Base-by-base conservation (phyloP, 2,113 vertebrate genomes). In the Panthera uncia region DNA sequence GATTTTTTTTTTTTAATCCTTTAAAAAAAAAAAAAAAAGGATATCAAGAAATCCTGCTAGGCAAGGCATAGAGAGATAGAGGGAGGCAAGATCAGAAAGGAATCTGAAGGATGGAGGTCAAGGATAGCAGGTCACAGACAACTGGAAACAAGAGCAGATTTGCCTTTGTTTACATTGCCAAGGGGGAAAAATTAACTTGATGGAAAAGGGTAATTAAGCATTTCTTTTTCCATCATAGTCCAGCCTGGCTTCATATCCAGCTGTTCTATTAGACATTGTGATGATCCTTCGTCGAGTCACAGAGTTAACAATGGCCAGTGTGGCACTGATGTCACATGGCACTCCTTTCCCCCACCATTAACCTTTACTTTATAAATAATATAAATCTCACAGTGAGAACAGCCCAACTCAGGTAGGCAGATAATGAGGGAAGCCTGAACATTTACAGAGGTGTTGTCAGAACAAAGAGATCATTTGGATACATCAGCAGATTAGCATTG, bases 181-280 rank as follows among this genome's bases (percentile, higher is more conserved):
- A 97, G 95, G 81, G 97, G 96, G 97, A 95, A 95, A 98, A 92
- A 97, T 97, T 97, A 98, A 97, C 90, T 98, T 98, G 97, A 97
- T 98, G 84, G 95, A 97, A 97, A 96, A 48, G 65, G 83, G 95
- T 95, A 98, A 98, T 98, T 97, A 97, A 97, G 96, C 92, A 94
- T 96, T 96, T 96, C 89, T 96, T 92, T 96, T 92, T 55, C 89
- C 82, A 89, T 94, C 76, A 48, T 84, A 89, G 73, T 88, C 89
- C 94, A 96, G 84, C n/a, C 57, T 3, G 16, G 80, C 79, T 84
- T 94, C 92, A 65, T 50, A 65, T 74, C 95, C 98, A 97, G 96
- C 94, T 97, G 97, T 89, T 97, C 87, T 73, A 6, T 94, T 94
- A 95, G 74, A 50, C 68, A 13, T 68, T 48, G 74, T 92, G 87